Evolutionary conservation across 2,888 invertebrate species (phyloP).

Genomic region (Bedellia somnulentella): DNA sequence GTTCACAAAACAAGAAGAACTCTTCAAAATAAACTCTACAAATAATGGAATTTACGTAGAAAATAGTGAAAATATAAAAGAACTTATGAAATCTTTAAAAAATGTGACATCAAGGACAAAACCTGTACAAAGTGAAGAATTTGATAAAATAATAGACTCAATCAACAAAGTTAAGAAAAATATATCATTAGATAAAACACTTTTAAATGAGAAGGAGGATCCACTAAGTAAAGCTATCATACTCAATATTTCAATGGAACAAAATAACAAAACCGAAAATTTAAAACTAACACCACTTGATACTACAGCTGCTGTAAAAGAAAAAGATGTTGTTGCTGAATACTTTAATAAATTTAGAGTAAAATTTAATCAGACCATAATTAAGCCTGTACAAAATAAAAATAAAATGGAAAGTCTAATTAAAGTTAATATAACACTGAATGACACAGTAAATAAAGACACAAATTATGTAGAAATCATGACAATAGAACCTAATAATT

Average conservation of each 20-base stretch:
- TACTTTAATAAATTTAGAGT: too few species aligned
- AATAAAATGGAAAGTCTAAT: background rate
- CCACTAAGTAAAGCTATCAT: conserved; percentile 44
- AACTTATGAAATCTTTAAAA: conserved; percentile 61
- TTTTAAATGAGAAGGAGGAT: conserved; percentile 17
- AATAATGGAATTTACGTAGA: conserved; percentile 16
- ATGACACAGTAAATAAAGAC: conserved; percentile 16
- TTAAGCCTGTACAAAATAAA: background rate
- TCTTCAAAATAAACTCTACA: conserved; percentile 34
- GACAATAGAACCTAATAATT: conserved; percentile 43
- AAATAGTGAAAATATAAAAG: conserved; percentile 53
- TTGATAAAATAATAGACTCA: conserved; percentile 43
- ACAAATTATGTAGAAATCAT: conserved; percentile 37
- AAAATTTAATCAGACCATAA: background rate
- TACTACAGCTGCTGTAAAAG: too few species aligned
- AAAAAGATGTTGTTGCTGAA: too few species aligned
- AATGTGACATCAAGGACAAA: conserved; percentile 30
- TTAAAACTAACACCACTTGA: too few species aligned
- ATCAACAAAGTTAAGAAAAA: conserved; percentile 46
- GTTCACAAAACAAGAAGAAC: conserved; percentile 45
- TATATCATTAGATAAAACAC: conserved; percentile 16
- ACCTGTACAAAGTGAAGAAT: too few species aligned
- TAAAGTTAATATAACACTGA: background rate
- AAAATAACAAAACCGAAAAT: too few species aligned
- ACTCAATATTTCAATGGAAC: conserved; percentile 21